phyloP scores from a whole-genome alignment of 2,888 invertebrate genomes.

The Caenorhabditis sp. region DNA sequence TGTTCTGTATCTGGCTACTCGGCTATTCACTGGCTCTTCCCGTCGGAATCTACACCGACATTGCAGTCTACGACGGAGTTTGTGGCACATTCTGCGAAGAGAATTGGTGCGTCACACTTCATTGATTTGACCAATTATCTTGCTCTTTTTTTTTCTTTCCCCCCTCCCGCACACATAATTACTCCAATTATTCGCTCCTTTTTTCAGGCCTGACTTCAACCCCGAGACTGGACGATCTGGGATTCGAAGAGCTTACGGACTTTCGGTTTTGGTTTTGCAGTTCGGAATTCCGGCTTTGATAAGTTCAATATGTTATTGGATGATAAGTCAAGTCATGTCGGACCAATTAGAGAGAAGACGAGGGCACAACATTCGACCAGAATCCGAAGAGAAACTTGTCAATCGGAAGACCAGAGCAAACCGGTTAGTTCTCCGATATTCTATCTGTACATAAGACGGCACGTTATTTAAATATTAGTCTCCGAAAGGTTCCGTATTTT shows the following conservation, averaged over 20 bases:
- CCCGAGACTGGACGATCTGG: slow-evolving; percentile 66
- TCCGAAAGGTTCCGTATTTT: background rate
- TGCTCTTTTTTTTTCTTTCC: background rate
- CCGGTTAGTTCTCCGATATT: slow-evolving; percentile 53
- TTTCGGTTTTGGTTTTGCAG: slow-evolving; percentile 79
- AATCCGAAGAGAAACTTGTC: slow-evolving; percentile 70
- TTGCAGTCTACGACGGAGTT: slow-evolving; percentile 73
- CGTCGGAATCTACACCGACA: slow-evolving; percentile 77
- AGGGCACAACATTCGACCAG: slow-evolving; percentile 71
- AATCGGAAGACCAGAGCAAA: slow-evolving; percentile 72
- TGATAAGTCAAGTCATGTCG: slow-evolving; percentile 72
- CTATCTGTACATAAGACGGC: background rate
- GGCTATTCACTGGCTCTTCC: slow-evolving; percentile 81
- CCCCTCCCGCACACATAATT: slow-evolving; percentile 17
- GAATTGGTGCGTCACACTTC: slow-evolving; percentile 73
- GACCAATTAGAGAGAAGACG: slow-evolving; percentile 69
- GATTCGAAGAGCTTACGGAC: slow-evolving; percentile 72
- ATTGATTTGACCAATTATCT: slow-evolving; percentile 50
- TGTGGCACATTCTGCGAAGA: slow-evolving; percentile 83
- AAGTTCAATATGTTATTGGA: slow-evolving; percentile 75
- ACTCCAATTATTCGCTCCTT: slow-evolving; percentile 10
- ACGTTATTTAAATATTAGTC: background rate
- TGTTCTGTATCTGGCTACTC: slow-evolving; percentile 78
- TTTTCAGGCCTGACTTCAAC: slow-evolving; percentile 78
- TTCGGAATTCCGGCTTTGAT: slow-evolving; percentile 82